Evolutionary conservation across 1,140 invertebrate species (phyloP), one percentile per base, ranked within the genome.

Genomic region (Babylonia areolata): DNA sequence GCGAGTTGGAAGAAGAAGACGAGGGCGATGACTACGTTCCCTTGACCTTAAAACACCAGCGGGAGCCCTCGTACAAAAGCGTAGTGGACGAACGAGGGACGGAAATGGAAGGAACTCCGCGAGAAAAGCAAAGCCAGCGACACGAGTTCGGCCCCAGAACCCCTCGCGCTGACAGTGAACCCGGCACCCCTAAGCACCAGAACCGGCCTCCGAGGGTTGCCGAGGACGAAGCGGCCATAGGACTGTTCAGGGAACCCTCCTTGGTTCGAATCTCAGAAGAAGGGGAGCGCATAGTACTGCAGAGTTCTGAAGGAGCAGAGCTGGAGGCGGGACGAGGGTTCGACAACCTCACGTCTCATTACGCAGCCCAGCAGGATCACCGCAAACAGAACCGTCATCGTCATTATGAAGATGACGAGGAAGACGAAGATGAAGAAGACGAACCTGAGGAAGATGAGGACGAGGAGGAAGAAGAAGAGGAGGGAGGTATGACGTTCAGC

Each of bases 81-180:
- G 31, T 35, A 31, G 35, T 73, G 71, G 71, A 73, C 31, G 71
- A 73, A 31, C 71, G 71, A 6, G 71, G 71, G 1, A 28, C 71
- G 5, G 71, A 73, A 15, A 73, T 17, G n/a, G 71, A 73, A 73
- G 71, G 71, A 33, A 73, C 71, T 35, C 69, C 71, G 35, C 71
- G 71, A 35, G 71, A 73, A 15, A 37, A 73, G 31, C 31, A 3
- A 11, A n/a, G 71, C 11, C 71, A 6, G 12, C 31, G 71, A 12
- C 31, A 73, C 71, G 71, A 73, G 71, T 73, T 73, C 9, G 71
- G 71, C 31, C 71, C 69, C 71, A 73, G 71, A 37, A 73, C 71
- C 15, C 31, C 71, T 31, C 11, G 71, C 12, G 35, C 31, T 1
- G 20, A 73, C 71, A 73, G 71, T 28, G 71, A 73, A 6, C 71